Base-by-base conservation (phyloP, 2,888 invertebrate genomes). In the Micoletzkya japonica region DNA sequence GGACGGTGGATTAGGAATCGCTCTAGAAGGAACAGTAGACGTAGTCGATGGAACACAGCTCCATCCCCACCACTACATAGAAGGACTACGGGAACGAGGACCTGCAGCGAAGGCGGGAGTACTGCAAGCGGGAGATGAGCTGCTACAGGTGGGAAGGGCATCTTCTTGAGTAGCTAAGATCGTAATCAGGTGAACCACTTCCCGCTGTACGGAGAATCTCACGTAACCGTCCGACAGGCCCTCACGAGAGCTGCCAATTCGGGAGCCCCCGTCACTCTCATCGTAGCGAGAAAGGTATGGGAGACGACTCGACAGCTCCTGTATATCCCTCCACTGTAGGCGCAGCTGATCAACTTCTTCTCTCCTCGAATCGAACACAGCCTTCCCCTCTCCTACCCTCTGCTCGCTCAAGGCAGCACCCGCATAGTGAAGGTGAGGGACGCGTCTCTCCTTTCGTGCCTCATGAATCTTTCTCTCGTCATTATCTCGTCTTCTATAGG, bases 21-120 rank as follows among this genome's bases (percentile, higher is more conserved):
- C 97, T 44, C 95, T 98, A 82, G 96, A 84, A 72, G 84, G 74
- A 70, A 98, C 98, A 0, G 97, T 86, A 37, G 98, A 98, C 87
- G 95, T 98, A 68, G 96, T 97, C 88, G 92, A 93, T 81, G 97
- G 97, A 30, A 90, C 93, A 71, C 97, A 98, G 88, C 94, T 96
- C 56, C 90, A 96, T 72, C 97, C 98, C 2, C 98, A 98, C 88
- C 98, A 97, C 89, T 97, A 96, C 87, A 96, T 98, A 85, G 91
- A 97, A 78, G 74, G 77, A 49, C 95, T 98, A 82, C 89, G 97
- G 81, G 91, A 93, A n/a, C 95, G 96, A 87, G 97, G 98, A 1
- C 97, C 98, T 0, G 96, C 98, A 2, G 97, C 96, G 4, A 90
- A 92, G 77, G 95, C 94, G 85, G 92, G 91, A 4, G 90, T 91